phyloP scores from a whole-genome alignment of 2,888 invertebrate species.

The Lepas anatifera region DNA sequence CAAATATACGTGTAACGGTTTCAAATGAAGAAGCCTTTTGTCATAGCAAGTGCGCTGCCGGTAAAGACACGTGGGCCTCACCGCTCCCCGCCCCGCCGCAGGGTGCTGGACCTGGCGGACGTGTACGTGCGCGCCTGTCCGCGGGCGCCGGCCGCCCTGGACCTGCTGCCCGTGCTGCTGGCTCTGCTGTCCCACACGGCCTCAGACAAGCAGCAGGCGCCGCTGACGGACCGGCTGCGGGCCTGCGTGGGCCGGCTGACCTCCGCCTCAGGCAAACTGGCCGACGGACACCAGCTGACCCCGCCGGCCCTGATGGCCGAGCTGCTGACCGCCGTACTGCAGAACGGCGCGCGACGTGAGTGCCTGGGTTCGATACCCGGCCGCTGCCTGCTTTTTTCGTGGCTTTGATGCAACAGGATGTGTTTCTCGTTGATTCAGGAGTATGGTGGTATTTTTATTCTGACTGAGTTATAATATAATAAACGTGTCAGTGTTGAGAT shows the following conservation, averaged over 20 bases:
- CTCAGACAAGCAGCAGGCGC: background rate
- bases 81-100: background rate
- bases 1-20: no score
- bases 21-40: no score
- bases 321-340: background rate
- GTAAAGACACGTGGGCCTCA: no score
- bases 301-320: constrained; percentile 3
- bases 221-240: background rate
- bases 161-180: background rate
- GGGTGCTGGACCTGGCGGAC: constrained; percentile 9
- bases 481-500: no score
- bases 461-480: no score
- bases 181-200: background rate
- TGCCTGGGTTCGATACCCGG: no score
- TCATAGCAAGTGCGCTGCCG: no score
- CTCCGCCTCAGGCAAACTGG: background rate
- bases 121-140: constrained; percentile 6
- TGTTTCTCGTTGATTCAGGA: no score
- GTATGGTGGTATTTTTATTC: no score
- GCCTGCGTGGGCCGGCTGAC: background rate
- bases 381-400: no score
- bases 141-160: background rate
- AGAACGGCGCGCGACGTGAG: background rate
- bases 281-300: background rate
- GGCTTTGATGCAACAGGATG: no score